Evolutionary conservation across 2,888 invertebrate species (phyloP).

Genomic region (Cheilosia vulpina): DNA sequence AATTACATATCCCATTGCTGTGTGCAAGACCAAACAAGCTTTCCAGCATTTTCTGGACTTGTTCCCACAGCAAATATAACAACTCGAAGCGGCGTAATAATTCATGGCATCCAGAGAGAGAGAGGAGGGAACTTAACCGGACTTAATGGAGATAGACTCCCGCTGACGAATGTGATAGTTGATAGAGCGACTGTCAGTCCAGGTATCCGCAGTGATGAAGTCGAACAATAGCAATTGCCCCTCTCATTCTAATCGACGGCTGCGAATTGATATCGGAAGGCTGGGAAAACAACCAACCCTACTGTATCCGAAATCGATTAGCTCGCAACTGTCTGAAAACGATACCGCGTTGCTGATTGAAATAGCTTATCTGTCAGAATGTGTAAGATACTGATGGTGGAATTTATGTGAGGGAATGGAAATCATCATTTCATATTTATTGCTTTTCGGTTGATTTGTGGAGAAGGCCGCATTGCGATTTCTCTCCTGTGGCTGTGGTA

Average conservation of each 20-base stretch:
- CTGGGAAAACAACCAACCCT: conserved; percentile 1
- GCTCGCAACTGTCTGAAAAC: conserved; percentile 19
- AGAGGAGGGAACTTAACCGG: background rate
- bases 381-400: background rate
- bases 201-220: background rate
- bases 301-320: conserved; percentile 41
- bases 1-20: background rate
- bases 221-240: conserved; percentile 19
- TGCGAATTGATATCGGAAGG: background rate
- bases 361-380: conserved; percentile 42
- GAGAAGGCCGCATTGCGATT: background rate
- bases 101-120: background rate
- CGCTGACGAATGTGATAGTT: conserved; percentile 1
- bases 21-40: too few species aligned
- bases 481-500: conserved; percentile 14
- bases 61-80: too few species aligned
- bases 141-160: background rate
- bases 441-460: conserved; percentile 28
- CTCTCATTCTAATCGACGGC: background rate
- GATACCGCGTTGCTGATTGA: conserved; percentile 28
- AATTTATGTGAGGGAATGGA: conserved; percentile 19
- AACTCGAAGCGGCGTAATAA: background rate
- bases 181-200: background rate
- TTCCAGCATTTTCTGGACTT: too few species aligned
- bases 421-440: conserved; percentile 51